Conservation (phyloP, 2,888 invertebrate species). For the Netelia inedita region DNA sequence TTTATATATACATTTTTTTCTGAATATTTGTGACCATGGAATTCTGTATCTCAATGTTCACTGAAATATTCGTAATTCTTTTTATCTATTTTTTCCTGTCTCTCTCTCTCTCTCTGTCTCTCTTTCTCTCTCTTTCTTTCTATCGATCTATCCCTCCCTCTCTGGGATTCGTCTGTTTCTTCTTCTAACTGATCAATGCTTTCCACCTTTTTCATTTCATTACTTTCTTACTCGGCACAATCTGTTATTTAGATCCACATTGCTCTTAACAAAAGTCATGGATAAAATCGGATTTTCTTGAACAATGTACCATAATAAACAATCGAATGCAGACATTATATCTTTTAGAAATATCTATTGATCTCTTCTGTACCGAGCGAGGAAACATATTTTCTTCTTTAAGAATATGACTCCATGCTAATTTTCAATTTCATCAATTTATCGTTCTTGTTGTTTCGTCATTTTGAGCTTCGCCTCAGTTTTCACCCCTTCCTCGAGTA, state of each 20-base stretch:
- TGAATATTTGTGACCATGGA: too few species aligned
- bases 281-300: too few species aligned
- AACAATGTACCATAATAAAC: not conserved
- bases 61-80: not conserved
- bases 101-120: too few species aligned
- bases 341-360: not conserved
- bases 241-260: not conserved
- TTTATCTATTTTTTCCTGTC: not conserved
- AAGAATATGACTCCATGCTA: not conserved
- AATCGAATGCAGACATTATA: not conserved
- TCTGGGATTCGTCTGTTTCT: not conserved
- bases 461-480: conserved; percentile 6
- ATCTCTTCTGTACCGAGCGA: not conserved
- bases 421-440: not conserved
- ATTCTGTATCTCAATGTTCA: not conserved
- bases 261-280: too few species aligned
- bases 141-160: too few species aligned
- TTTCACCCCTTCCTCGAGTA: conserved; percentile 6
- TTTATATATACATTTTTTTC: too few species aligned
- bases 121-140: too few species aligned
- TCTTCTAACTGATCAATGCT: not conserved
- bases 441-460: not conserved
- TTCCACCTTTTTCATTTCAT: not conserved
- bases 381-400: not conserved
- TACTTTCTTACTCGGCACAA: not conserved